phyloP scores from a whole-genome alignment of 2,113 vertebrate species.

The Gymnobelideus leadbeateri region DNA sequence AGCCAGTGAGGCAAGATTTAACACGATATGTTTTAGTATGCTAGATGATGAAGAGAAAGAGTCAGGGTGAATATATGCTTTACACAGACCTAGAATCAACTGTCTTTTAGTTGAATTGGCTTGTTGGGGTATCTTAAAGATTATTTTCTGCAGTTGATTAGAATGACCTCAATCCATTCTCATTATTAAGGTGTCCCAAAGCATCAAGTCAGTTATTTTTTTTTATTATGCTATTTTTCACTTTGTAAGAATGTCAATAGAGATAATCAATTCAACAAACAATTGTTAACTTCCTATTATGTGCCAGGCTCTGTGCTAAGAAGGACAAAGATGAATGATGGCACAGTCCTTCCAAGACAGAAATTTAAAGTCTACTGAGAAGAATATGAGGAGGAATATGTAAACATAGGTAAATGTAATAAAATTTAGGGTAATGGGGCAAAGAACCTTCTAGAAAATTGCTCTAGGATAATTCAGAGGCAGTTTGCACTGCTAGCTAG shows the following conservation, averaged over 20 bases:
- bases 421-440: not conserved
- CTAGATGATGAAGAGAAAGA: not conserved
- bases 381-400: not conserved
- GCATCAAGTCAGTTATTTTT: not conserved
- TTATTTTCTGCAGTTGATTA: conserved; percentile 30
- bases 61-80: not conserved
- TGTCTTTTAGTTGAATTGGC: conserved; percentile 27
- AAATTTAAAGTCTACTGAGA: not conserved
- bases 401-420: not conserved
- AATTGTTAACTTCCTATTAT: not conserved
- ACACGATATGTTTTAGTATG: not conserved
- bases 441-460: not conserved
- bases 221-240: not conserved
- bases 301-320: not conserved
- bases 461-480: not conserved
- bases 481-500: not conserved
- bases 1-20: conserved; percentile 19
- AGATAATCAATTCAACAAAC: not conserved
- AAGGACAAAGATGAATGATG: not conserved
- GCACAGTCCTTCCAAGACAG: not conserved
- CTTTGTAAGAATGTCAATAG: not conserved
- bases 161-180: conserved; percentile 32
- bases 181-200: not conserved
- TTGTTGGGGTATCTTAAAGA: not conserved
- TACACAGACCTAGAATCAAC: conserved; percentile 61